Evolutionary conservation across 2,797 vertebrate species (phyloP), one percentile per base, ranked within the genome.

Genomic region (Carcharodon carcharias): DNA sequence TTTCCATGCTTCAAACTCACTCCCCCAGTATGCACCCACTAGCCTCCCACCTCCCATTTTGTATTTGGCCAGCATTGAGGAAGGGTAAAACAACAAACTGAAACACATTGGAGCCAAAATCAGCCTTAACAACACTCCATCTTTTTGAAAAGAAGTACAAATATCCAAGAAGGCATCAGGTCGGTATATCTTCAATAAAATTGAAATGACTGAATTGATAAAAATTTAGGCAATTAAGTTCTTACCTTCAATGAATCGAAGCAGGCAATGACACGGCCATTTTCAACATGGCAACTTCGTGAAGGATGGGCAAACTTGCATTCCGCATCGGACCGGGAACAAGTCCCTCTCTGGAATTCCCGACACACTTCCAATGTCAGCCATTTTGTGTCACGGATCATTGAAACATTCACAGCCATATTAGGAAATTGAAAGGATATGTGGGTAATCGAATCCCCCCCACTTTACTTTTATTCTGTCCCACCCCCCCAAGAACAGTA

Each of bases 161-260:
- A n/a, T n/a, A 63, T 92, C 40, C 28, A 65, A 63, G 89, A 14
- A 28, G 23, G 11, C 40, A 50, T 67, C 45, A 69, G 40, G 69
- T 6, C 21, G 65, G 8, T 28, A 40, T 12, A 61, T 14, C 56
- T 4, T 58, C 31, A 35, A 94, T 40, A 67, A 28, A 69, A 26
- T 50, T 45, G 93, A 45, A 69, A 95, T 50, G 8, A 45, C 28
- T 28, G 40, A 71, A 71, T 45, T n/a, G 67, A 26, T 94, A 67
- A 67, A 95, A 92, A n/a, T 58, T 63, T n/a, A 63, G 23, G 6
- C 14, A 95, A 54, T 71, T 7, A 95, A 77, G 16, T 95, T 58
- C 97, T 98, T 98, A 99, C 99, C 99, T 99, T 99, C 97, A 99
- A 98, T 67, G 99, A 99, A 98, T 99, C 99, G 97, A 99, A 99